These are phyloP conservation scores for Chrysopilus asiliformis DNA, from an alignment of 2,888 invertebrate species.

Conservation along the genomic window DNA sequence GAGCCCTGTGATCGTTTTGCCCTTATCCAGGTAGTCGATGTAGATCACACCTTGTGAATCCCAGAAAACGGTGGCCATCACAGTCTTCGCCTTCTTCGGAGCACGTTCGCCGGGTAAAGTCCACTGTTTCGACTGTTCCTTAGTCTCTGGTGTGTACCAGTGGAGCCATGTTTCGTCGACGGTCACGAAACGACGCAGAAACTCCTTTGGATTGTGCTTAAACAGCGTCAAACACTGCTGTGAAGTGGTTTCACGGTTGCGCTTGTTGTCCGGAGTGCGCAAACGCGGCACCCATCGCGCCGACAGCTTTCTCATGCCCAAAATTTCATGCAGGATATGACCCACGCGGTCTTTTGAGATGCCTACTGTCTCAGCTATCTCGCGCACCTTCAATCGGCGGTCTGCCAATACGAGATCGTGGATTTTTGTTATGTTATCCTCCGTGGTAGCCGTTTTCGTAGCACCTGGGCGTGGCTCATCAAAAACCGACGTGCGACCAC, in stretches of 20 bases:
- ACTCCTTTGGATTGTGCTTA: constrained; percentile 6
- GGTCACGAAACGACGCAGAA: constrained; percentile 4
- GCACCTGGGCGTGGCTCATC: constrained; percentile 6
- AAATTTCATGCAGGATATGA: not conserved
- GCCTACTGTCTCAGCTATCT: not conserved
- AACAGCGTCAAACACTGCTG: constrained; percentile 1
- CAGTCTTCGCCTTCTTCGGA: constrained; percentile 8
- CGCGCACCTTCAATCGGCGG: not conserved
- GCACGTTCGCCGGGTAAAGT: constrained; percentile 7
- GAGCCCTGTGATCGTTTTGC: constrained; percentile 5
- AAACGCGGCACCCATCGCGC: not conserved
- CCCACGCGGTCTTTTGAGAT: not conserved
- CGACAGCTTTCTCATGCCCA: not conserved
- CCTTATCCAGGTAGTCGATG: constrained; percentile 4
- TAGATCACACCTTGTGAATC: constrained; percentile 6
- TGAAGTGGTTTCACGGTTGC: constrained; percentile 3
- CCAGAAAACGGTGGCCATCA: constrained; percentile 5
- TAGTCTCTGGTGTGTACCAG: constrained; percentile 8
- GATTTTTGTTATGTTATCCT: not conserved
- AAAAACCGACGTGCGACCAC: constrained; percentile 8
- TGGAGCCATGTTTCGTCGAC: constrained; percentile 7
- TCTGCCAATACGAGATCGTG: not conserved
- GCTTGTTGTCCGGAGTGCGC: constrained; percentile 3
- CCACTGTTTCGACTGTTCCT: constrained; percentile 7
- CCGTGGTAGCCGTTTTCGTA: constrained; percentile 2